Evolutionary conservation across 1,140 invertebrate genomes (phyloP), one percentile per base, ranked within the genome.

Genomic region (Anadara kagoshimensis): DNA sequence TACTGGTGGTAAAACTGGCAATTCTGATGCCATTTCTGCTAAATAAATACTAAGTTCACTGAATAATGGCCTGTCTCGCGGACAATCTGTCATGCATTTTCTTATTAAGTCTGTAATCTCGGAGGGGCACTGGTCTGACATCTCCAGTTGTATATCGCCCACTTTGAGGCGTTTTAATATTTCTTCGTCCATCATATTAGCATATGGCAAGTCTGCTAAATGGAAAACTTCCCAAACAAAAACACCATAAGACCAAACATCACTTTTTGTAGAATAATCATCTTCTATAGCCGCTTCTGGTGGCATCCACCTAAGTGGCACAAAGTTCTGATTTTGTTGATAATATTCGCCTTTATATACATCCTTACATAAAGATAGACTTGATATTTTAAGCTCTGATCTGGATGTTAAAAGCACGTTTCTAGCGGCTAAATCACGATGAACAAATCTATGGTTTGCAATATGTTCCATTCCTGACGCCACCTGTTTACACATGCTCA

Each of bases 381-480:
- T 90, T 5, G 95, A 94, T 47, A 98, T 92, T 91, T 98, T 97
- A 11, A 97, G 92, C 24, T 93, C 92, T 2, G 97, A 90, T 73
- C 93, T 92, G 22, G 95, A 95, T 0, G 94, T 93, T 54, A 98
- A 93, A 20, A 97, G 89, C 84, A 97, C 96, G 87, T 99, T 99
- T n/a, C 97, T 92, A 0, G 97, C 94, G 7, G 97, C 96, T 69
- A 99, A 90, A 89, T 99, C 97, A 81, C 93, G 92, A 87, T 97
- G 96, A 5, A 96, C 93, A 47, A 95, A 90, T 41, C 95, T 90
- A 74, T 92, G 91, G 69, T 93, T 92, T 0, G 95, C 91, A 36
- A 98, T 89, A 74, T 96, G 93, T 80, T 95, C 94, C 91, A 96
- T 93, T 14, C 94, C 97, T n/a, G 92, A 90, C 0, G 94, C 94